A percentile compares a stretch with the other conserved stretches of the same genome.
Evolutionary conservation across 37 sponge, comb jelly and placozoan species (phyloP).

Genomic region (Agelas oroides): DNA sequence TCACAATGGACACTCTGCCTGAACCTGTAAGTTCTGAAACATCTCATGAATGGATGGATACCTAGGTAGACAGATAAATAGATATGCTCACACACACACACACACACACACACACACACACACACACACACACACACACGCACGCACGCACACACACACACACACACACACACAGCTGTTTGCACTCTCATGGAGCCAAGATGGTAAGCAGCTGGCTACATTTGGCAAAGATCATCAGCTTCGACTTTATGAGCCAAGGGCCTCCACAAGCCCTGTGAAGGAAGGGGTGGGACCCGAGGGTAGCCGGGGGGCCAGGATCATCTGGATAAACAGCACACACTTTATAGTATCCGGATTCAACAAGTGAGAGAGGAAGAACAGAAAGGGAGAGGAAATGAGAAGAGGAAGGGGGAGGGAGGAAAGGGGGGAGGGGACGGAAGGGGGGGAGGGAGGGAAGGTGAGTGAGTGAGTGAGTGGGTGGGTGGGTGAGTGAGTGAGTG

Average conservation of each 20-base stretch:
- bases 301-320: slow-evolving; percentile 77
- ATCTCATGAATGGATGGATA: no score
- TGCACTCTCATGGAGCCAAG: slow-evolving; percentile 87
- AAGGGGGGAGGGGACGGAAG: not conserved
- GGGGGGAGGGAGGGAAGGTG: slow-evolving; percentile 1
- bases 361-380: slow-evolving; percentile 45
- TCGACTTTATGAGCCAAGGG: slow-evolving; percentile 71
- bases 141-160: not conserved
- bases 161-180: slow-evolving; percentile 52
- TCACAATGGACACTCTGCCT: slow-evolving; percentile 57
- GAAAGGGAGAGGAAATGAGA: no score
- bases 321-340: slow-evolving; percentile 65
- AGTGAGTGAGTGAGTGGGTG: not conserved
- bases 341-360: slow-evolving; percentile 82
- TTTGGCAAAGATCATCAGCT: slow-evolving; percentile 64
- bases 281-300: slow-evolving; percentile 82
- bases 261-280: slow-evolving; percentile 51
- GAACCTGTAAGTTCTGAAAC: slow-evolving; percentile 52
- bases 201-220: slow-evolving; percentile 78
- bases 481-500: no score
- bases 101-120: no score
- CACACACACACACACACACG: no score
- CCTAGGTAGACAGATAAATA: no score
- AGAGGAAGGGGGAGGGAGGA: no score
- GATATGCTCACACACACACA: not conserved